phyloP scores from a whole-genome alignment of 2,113 vertebrate species.

The Dicrurus megarhynchus region DNA sequence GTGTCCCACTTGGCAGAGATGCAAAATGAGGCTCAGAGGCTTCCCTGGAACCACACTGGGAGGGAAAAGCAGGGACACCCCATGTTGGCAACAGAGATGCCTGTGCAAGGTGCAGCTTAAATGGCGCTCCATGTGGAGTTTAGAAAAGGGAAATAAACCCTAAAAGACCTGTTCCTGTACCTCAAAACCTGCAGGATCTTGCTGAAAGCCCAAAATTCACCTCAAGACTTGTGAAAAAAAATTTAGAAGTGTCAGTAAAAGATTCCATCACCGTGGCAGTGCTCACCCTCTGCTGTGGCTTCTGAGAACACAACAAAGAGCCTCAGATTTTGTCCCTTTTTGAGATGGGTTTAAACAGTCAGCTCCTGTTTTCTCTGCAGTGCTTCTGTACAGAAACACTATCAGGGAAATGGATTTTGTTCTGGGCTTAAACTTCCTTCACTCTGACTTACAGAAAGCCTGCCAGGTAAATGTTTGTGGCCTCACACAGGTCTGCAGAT shows the following conservation, averaged over 20 bases:
- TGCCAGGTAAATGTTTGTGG: slow-evolving; percentile 56
- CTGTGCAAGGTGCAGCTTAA: background rate
- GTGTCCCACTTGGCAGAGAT: background rate
- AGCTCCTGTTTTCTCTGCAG: background rate
- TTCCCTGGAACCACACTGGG: background rate
- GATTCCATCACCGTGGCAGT: background rate
- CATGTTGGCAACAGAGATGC: fast-evolving
- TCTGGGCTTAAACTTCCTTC: background rate
- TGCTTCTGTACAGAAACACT: background rate
- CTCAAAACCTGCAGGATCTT: background rate
- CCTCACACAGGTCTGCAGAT: slow-evolving; percentile 30
- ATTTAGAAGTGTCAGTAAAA: background rate
- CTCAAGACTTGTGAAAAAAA: background rate
- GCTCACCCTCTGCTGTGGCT: background rate
- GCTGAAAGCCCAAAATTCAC: background rate
- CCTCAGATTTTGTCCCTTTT: background rate
- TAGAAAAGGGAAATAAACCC: background rate
- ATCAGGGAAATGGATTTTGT: slow-evolving; percentile 24
- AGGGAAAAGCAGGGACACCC: background rate
- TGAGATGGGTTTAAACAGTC: background rate
- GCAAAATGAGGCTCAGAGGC: background rate
- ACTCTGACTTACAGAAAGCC: background rate
- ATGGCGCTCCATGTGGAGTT: background rate
- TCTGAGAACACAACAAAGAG: background rate
- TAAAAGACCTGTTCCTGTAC: fast-evolving